These are phyloP conservation scores for Halocynthia roretzi DNA, from an alignment of 23 tunicate species.

Conservation along the genomic window DNA sequence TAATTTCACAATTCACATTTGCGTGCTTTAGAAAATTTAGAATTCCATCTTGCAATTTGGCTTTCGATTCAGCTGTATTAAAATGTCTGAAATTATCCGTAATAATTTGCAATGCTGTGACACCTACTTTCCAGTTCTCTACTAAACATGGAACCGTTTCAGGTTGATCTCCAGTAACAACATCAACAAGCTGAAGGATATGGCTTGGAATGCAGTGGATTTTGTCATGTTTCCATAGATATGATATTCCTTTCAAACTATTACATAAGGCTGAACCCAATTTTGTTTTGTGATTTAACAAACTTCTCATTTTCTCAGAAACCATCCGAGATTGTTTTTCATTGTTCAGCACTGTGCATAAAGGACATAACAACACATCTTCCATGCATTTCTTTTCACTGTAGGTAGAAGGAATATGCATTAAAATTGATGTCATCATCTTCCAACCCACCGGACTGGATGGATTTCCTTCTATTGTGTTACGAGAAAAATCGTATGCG, in stretches of 20 bases:
- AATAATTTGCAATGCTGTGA: no score
- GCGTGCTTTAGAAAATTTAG: no score
- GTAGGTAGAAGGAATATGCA: background rate
- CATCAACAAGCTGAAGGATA: no score
- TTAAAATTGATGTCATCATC: conserved; percentile 12
- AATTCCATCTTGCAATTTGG: no score
- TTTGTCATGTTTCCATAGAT: background rate
- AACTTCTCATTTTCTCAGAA: background rate
- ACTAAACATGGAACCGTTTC: no score
- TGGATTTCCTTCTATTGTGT: background rate
- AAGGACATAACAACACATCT: background rate
- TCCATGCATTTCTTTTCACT: background rate
- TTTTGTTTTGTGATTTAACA: background rate
- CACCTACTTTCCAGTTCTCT: no score
- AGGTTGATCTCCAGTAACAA: no score
- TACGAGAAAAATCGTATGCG: background rate
- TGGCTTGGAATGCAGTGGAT: no score
- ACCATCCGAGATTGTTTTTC: background rate
- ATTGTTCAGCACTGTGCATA: background rate
- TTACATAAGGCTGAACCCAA: background rate
- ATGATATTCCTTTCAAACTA: background rate
- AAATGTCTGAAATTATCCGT: no score
- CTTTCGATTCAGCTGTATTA: no score
- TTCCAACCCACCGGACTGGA: conserved; percentile 16
- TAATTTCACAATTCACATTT: no score